Conservation (phyloP, 1,140 invertebrate genomes). For the Aricia agestis region DNA sequence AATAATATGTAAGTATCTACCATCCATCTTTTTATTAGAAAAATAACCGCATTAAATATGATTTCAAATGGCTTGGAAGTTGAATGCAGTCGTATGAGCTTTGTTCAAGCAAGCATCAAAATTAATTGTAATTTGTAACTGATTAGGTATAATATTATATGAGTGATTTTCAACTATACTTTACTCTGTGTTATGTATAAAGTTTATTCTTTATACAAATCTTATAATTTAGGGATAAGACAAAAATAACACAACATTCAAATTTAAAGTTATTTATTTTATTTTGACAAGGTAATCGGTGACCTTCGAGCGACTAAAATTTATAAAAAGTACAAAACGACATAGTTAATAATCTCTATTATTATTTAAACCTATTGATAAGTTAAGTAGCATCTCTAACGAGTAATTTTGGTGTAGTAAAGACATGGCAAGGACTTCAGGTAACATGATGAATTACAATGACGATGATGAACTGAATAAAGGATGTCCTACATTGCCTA, state of each 20-base stretch:
- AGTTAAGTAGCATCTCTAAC: slow-evolving; percentile 67
- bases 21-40: no score
- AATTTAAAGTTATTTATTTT: slow-evolving; percentile 70
- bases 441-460: slow-evolving; percentile 12
- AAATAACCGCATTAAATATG: no score
- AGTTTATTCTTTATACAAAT: slow-evolving; percentile 34
- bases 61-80: no score
- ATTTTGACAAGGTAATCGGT: slow-evolving; percentile 73
- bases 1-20: no score
- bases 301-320: slow-evolving; percentile 69
- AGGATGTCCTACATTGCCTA: no score
- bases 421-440: slow-evolving; percentile 37
- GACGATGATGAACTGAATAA: background rate
- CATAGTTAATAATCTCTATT: slow-evolving; percentile 66
- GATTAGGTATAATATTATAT: no score
- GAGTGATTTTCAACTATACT: no score
- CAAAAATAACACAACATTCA: slow-evolving; percentile 35
- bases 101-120: no score
- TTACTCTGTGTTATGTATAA: no score
- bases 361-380: slow-evolving; percentile 57
- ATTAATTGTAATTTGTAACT: no score
- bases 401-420: slow-evolving; percentile 56
- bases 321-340: slow-evolving; percentile 73
- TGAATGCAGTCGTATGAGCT: no score
- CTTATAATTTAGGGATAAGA: background rate